Base-by-base conservation (phyloP, 2,888 invertebrate genomes). In the Agrotis exclamationis region DNA sequence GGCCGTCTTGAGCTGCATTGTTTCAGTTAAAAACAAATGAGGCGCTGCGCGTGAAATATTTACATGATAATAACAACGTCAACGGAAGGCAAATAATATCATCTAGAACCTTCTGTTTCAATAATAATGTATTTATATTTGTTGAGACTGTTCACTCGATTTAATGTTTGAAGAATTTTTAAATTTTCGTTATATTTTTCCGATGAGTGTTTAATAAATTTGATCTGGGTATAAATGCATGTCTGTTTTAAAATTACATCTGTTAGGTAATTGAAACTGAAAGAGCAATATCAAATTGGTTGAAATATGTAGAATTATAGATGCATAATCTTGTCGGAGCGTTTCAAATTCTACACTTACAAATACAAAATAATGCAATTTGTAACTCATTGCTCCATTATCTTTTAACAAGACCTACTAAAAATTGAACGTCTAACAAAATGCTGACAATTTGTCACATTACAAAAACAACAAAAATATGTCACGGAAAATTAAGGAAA, bases 21-120 rank as follows among this genome's bases (percentile, higher is more conserved):
- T 85, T 76, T 70, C 51, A 59, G 50, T n/a, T 59, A 54, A 68
- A 74, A 75, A 76, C 73, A 65, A 56, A 51, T 66, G 66, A 13
- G 13, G n/a, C 68, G 54, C 50, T 64, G 70, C 80, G 47, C 70
- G 71, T 69, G 63, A 73, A 45, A 13, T 69, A 72, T 86, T 84
- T 77, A 72, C 85, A 84, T 86, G 60, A 81, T 69, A 84, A 86
- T 84, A 51, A 54, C 33, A 50, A 33, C 65, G 53, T 47, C 20
- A 16, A 51, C 33, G 72, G 50, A 60, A 22, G 22, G 54, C 20
- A 48, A 72, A 82, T 73, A 64, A 53, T 63, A 20, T 39, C 14
- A 48, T 50, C 65, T 65, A 65, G 67, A 82, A 51, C 18, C 20
- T 68, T 68, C 63, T 73, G 28, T 59, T 65, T 28, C 7, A 64